phyloP scores from a whole-genome alignment of 2,797 vertebrate species.

The Atherinosoma microstoma region DNA sequence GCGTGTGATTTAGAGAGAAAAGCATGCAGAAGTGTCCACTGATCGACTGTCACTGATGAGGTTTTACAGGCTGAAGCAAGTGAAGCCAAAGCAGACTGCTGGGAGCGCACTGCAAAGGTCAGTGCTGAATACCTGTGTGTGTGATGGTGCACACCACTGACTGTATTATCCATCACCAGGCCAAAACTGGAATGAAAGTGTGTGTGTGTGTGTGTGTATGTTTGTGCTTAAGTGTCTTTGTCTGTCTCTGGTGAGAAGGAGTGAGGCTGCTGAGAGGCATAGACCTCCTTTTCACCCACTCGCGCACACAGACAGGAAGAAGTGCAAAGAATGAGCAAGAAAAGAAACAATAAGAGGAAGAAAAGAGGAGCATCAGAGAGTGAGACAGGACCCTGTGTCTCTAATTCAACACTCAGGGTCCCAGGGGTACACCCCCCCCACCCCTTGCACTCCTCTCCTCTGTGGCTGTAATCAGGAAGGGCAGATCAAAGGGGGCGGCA shows the following conservation, averaged over 20 bases:
- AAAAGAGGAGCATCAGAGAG: slow-evolving; percentile 66
- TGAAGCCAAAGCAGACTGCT: slow-evolving; percentile 75
- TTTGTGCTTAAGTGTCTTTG: slow-evolving; percentile 76
- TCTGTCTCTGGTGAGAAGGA: slow-evolving; percentile 71
- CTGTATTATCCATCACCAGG: slow-evolving; percentile 83
- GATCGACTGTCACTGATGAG: slow-evolving; percentile 72
- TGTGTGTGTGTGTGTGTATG: slow-evolving; percentile 44
- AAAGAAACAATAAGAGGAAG: slow-evolving; percentile 71
- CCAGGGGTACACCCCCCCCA: slow-evolving; percentile 62
- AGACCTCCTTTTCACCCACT: slow-evolving; percentile 58
- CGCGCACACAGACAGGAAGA: slow-evolving; percentile 31
- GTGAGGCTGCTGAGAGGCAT: slow-evolving; percentile 67
- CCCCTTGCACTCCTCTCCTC: slow-evolving; percentile 63
- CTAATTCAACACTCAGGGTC: slow-evolving; percentile 74
- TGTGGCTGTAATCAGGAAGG: slow-evolving; percentile 81
- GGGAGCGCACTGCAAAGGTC: slow-evolving; percentile 80
- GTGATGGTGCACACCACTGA: slow-evolving; percentile 88
- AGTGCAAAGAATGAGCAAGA: slow-evolving; percentile 55
- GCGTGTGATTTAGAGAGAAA: slow-evolving; percentile 36
- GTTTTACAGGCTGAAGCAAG: slow-evolving; percentile 69
- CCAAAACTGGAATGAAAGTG: slow-evolving; percentile 60
- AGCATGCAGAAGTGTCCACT: slow-evolving; percentile 63
- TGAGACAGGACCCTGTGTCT: slow-evolving; percentile 68
- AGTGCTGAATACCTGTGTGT: slow-evolving; percentile 81
- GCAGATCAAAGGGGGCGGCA: slow-evolving; percentile 83